These are phyloP conservation scores for Micropterix aruncella DNA, from an alignment of 2,888 invertebrate species.

Conservation along the genomic window DNA sequence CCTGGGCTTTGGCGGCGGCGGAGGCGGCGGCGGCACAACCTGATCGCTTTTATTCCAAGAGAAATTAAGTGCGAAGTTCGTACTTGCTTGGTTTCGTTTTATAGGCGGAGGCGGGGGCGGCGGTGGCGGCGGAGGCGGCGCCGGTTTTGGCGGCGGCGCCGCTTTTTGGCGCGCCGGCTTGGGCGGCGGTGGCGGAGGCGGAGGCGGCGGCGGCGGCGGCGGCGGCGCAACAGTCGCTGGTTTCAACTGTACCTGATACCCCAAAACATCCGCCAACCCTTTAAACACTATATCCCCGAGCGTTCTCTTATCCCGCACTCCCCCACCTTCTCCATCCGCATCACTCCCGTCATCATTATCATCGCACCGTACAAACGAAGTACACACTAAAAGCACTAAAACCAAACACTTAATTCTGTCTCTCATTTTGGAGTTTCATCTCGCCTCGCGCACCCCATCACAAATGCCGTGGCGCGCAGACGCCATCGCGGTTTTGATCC, in stretches of 20 bases:
- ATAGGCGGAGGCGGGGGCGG: slow-evolving; percentile 10
- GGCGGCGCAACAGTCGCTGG: slow-evolving; percentile 26
- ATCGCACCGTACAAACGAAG: background rate
- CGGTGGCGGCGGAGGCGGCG: slow-evolving; percentile 16
- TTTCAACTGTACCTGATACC: slow-evolving; percentile 28
- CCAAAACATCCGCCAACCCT: slow-evolving; percentile 35
- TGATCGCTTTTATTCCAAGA: slow-evolving; percentile 10
- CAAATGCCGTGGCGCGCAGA: too few relatives aligned
- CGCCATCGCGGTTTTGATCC: slow-evolving; percentile 11
- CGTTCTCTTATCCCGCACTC: slow-evolving; percentile 32
- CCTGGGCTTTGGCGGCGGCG: slow-evolving; percentile 11
- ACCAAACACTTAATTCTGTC: background rate
- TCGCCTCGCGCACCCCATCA: too few relatives aligned
- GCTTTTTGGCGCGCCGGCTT: slow-evolving; percentile 19
- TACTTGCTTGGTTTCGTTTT: slow-evolving; percentile 8
- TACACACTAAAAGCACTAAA: background rate
- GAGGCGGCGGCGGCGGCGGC: slow-evolving; percentile 30
- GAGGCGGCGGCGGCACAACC: slow-evolving; percentile 5
- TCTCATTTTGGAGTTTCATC: background rate
- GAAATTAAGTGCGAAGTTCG: slow-evolving; percentile 12
- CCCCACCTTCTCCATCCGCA: background rate
- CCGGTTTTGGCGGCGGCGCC: slow-evolving; percentile 16
- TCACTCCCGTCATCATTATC: background rate
- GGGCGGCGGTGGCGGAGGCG: slow-evolving; percentile 26
- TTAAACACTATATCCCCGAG: slow-evolving; percentile 36